Evolutionary conservation across 2,888 invertebrate species (phyloP), one percentile per base, ranked within the genome.

Genomic region (Limnephilus marmoratus): DNA sequence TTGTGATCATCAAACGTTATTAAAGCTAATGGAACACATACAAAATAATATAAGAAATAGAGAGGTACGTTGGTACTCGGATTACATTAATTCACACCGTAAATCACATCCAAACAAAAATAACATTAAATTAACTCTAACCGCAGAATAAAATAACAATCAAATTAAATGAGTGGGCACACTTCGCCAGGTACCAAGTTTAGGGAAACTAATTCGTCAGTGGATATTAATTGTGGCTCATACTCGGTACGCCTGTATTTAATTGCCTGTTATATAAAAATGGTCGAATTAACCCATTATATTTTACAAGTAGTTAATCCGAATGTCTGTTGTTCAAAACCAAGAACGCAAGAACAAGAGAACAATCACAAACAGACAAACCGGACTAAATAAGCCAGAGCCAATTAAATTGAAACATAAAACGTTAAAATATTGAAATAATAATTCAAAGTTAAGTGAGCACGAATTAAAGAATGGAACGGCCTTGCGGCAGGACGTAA

Each of bases 381-480:
- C 18, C 34, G 88, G 88, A 41, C 31, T 88, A 34, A 88, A 88
- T 88, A 88, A 92, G 91, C 93, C 93, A 93, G 92, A 86, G 87
- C 93, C 93, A 93, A 93, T 93, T 93, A 93, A 93, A 93, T 93
- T 92, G 89, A 88, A 93, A 91, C 92, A 93, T 91, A 92, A 92
- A 93, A 93, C 92, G 85, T 90, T 92, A 92, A 92, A 92, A 93
- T 91, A 92, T 37, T 83, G 88, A 90, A 91, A 90, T 68, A 53
- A 90, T 93, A 90, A 93, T 81, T 87, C 81, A 85, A 53, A 92
- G 85, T 91, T 90, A 93, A 92, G 89, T 92, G 90, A 86, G 45
- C 86, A 49, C 29, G 29, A 29, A 45, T 86, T 45, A 86, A 86
- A 86, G 41, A 89, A 68, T 80, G 91, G 88, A 88, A 82, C 82